phyloP scores from a whole-genome alignment of 2,797 vertebrate genomes.

The Eupleurogrammus muticus region DNA sequence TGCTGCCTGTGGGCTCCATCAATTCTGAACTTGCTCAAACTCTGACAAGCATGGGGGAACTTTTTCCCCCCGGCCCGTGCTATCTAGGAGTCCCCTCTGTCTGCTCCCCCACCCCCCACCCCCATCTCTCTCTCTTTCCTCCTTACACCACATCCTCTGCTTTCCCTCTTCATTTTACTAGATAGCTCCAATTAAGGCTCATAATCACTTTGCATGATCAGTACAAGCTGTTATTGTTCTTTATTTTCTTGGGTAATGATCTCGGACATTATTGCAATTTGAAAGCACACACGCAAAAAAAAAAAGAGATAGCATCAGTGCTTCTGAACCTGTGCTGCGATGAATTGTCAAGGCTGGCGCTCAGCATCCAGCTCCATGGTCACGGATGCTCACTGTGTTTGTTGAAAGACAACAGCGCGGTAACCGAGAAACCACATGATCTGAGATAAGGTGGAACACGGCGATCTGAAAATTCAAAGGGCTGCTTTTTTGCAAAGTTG shows the following conservation, averaged over 20 bases:
- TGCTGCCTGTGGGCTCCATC: constrained; percentile 83
- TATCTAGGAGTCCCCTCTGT: constrained; percentile 71
- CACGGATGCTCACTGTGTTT: constrained; percentile 60
- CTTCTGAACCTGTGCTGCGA: constrained; percentile 19
- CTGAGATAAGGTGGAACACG: constrained; percentile 43
- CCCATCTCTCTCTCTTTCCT: constrained; percentile 55
- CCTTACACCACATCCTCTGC: constrained; percentile 56
- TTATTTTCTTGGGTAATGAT: constrained; percentile 10
- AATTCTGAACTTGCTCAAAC: constrained; percentile 85
- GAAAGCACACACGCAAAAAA: constrained; percentile 14
- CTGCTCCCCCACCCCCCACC: constrained; percentile 30
- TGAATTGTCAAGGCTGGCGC: constrained; percentile 32
- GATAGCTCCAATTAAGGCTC: constrained; percentile 66
- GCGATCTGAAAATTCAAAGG: constrained; percentile 49
- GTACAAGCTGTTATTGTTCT: constrained; percentile 21
- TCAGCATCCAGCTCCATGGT: constrained; percentile 18
- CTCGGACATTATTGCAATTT: neutral
- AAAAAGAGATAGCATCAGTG: neutral
- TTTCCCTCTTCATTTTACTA: constrained; percentile 41
- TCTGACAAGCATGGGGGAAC: constrained; percentile 82
- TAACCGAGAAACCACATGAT: constrained; percentile 57
- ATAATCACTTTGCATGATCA: constrained; percentile 39
- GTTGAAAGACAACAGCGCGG: constrained; percentile 61
- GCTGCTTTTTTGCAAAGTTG: constrained; percentile 36
- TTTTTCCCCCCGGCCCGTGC: constrained; percentile 67